Percentiles rank a stretch among this genome's conserved stretches.
phyloP scores from a whole-genome alignment of 2,797 vertebrate species.

The Allobates femoralis region DNA sequence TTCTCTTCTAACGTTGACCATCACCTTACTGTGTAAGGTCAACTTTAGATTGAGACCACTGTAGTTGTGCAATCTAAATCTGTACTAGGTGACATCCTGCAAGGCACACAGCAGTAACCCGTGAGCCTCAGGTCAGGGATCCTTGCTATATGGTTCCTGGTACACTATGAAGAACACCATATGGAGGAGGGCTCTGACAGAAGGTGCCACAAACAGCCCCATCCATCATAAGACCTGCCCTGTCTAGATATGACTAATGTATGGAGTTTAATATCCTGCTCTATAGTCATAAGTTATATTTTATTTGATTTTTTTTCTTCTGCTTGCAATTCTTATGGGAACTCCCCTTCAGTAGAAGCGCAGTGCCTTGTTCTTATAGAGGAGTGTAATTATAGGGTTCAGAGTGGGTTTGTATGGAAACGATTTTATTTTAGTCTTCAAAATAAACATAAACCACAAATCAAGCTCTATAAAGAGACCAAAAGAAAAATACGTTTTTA shows the following conservation, averaged over 20 bases:
- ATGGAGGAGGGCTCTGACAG: not conserved
- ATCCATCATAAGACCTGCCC: not conserved
- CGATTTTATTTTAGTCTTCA: constrained; percentile 1
- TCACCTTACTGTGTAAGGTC: too few relatives aligned
- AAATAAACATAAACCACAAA: not conserved
- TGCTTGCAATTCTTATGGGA: not conserved
- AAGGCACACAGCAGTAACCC: not conserved
- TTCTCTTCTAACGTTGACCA: too few relatives aligned
- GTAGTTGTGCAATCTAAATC: too few relatives aligned
- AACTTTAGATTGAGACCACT: too few relatives aligned
- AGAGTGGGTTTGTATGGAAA: constrained; percentile 14
- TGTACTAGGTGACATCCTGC: not conserved
- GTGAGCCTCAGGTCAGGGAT: not conserved
- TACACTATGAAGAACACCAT: not conserved
- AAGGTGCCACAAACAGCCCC: not conserved
- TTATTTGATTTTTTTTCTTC: too few relatives aligned
- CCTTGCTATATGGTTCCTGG: not conserved
- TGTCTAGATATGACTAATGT: not conserved
- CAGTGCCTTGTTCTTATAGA: not conserved
- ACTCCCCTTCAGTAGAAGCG: not conserved
- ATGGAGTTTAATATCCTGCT: not conserved
- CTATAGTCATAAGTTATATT: not conserved
- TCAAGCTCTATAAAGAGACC: not conserved
- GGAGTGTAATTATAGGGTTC: constrained; percentile 23
- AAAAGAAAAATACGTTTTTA: not conserved